Base-by-base conservation (phyloP, 2,113 vertebrate genomes). In the Caranx ignobilis region DNA sequence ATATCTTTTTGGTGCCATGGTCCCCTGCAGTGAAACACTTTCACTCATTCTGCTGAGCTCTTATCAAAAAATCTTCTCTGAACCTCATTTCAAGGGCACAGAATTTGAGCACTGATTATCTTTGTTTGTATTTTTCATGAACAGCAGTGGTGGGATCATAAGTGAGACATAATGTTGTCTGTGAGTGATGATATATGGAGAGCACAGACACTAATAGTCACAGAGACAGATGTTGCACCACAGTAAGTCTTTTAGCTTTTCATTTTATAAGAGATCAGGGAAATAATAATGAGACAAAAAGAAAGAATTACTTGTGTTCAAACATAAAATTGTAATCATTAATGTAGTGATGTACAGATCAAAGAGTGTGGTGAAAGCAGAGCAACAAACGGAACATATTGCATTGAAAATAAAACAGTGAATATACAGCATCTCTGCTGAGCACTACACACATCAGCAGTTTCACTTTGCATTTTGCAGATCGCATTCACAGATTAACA, bases 61-160 rank as follows among this genome's bases (percentile, higher is more conserved):
- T 82, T 66, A 86, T 85, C 72, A 79, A 71, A 81, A 70, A 75
- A 62, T 39, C 50, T 37, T 16, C 80, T 55, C n/a, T 61, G 65
- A 75, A 69, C 10, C 13, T 65, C n/a, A 86, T 77, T 83, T 88
- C 66, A 86, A 87, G 81, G 71, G 55, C 61, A 75, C 37, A 12
- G 0, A 45, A 43, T 67, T 47, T 73, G n/a, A 18, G 31, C 78
- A 59, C 84, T 84, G 75, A 86, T 87, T 85, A 79, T 81, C 73
- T 66, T 69, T 76, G 35, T 41, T 56, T 74, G 64, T 69, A 48
- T 70, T 71, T 68, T 76, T 75, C 9, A 21, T 13, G 21, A 68
- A 64, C 47, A 70, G 50, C 56, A 12, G 39, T 13, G 2, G 15
- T 11, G 64, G 43, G 56, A 65, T 83, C 65, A 45, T 19, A 52